Conservation (phyloP, 2,113 vertebrate species). For the Tragelaphus strepsiceros region DNA sequence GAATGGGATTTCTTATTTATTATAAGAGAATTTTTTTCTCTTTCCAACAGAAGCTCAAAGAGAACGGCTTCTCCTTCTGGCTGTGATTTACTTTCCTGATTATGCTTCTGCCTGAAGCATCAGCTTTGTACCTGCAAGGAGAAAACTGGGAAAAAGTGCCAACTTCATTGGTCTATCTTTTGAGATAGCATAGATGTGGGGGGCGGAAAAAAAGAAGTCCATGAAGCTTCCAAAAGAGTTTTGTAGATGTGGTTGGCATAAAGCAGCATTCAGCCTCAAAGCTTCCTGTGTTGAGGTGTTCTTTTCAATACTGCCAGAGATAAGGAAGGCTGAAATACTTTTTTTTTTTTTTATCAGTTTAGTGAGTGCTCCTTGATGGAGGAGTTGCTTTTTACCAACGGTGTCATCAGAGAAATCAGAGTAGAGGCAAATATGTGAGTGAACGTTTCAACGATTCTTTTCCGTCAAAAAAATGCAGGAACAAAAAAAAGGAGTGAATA, state of each 20-base stretch:
- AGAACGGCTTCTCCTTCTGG: neutral
- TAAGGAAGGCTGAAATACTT: neutral
- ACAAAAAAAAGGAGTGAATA: neutral
- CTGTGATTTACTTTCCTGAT: neutral
- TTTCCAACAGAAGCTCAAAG: neutral
- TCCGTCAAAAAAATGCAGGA: neutral
- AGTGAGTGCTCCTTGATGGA: neutral
- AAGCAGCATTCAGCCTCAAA: neutral
- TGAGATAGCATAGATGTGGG: neutral
- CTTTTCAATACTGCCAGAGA: neutral
- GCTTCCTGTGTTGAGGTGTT: neutral
- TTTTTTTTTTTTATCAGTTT: neutral
- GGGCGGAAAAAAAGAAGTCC: neutral
- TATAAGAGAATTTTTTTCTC: neutral
- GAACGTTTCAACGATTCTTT: neutral
- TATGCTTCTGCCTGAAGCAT: neutral
- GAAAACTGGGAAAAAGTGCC: neutral
- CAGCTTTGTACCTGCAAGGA: neutral
- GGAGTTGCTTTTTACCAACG: neutral
- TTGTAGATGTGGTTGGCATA: neutral
- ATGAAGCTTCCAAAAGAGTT: neutral
- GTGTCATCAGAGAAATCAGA: neutral
- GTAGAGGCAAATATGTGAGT: neutral
- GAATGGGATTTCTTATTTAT: neutral
- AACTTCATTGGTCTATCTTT: neutral